Percentiles rank a stretch among this genome's conserved stretches.
Conservation (phyloP, 2,113 vertebrate genomes). For the Neoarius graeffei region DNA sequence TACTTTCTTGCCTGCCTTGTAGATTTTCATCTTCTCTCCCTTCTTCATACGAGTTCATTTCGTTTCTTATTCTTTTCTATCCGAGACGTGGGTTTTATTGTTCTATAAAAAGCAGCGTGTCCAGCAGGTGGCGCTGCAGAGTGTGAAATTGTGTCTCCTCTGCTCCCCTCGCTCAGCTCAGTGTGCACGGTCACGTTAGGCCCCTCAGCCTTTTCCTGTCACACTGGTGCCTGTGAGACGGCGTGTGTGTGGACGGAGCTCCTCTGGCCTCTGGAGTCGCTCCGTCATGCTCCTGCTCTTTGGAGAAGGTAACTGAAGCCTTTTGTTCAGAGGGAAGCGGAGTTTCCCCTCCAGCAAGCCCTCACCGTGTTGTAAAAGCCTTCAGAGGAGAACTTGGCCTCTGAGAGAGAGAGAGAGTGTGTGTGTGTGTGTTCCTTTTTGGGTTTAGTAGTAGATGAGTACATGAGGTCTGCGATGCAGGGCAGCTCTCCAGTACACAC, state of each 20-base stretch:
- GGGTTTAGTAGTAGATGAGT: conserved; percentile 7
- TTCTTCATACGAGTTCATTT: too few species aligned
- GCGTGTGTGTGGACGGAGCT: conserved; percentile 46
- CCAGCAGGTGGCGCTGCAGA: conserved; percentile 60
- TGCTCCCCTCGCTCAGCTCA: background rate
- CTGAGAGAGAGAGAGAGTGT: background rate
- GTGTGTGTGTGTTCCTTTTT: background rate
- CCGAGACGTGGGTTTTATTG: background rate
- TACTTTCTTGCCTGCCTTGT: background rate
- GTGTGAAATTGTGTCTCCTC: conserved; percentile 33
- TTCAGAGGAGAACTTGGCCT: conserved; percentile 13
- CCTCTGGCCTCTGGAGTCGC: conserved; percentile 31
- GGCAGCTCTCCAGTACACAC: conserved; percentile 35
- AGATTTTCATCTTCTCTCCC: background rate
- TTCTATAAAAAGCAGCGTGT: background rate
- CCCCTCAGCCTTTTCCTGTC: conserved; percentile 20
- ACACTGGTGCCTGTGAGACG: conserved; percentile 43
- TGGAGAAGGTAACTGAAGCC: conserved; percentile 21
- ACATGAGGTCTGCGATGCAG: conserved; percentile 34
- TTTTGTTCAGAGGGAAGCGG: conserved; percentile 13
- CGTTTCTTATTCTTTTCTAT: background rate
- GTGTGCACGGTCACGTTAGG: conserved; percentile 37
- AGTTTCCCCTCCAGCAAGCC: conserved; percentile 23
- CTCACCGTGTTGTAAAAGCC: conserved; percentile 27
- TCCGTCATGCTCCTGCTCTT: conserved; percentile 37